phyloP scores from a whole-genome alignment of 2,888 invertebrate genomes.

The Aspidiotus destructor region DNA sequence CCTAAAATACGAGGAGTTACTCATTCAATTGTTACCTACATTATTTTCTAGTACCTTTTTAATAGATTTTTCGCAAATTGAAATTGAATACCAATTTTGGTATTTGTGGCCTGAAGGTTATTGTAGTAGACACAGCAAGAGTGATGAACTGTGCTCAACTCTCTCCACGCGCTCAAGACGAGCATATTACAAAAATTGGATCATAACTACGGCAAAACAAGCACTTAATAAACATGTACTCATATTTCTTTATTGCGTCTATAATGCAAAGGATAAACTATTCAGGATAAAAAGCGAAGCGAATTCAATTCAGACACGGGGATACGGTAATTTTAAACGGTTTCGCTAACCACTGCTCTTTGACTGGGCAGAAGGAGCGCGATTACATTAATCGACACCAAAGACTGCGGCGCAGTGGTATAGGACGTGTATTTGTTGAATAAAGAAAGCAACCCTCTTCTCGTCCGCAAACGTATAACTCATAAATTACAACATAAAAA shows the following conservation, averaged over 20 bases:
- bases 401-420: conserved; percentile 4
- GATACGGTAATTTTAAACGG: conserved; percentile 25
- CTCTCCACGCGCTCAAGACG: too few species aligned
- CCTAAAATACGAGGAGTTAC: too few species aligned
- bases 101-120: too few species aligned
- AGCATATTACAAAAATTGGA: too few species aligned
- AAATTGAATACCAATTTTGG: too few species aligned
- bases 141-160: too few species aligned
- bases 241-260: background rate
- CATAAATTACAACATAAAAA: conserved; percentile 28
- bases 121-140: too few species aligned
- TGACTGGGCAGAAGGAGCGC: conserved; percentile 16
- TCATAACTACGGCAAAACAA: too few species aligned
- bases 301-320: conserved; percentile 18
- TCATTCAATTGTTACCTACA: too few species aligned
- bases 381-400: conserved; percentile 25
- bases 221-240: background rate
- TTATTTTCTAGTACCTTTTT: too few species aligned
- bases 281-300: conserved; percentile 13
- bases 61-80: too few species aligned
- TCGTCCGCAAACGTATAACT: conserved; percentile 4
- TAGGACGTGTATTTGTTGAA: conserved; percentile 2
- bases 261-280: background rate
- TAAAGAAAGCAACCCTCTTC: conserved; percentile 14
- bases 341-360: conserved; percentile 7